phyloP scores from a whole-genome alignment of 2,797 vertebrate species.

The Chloroceryle inda region DNA sequence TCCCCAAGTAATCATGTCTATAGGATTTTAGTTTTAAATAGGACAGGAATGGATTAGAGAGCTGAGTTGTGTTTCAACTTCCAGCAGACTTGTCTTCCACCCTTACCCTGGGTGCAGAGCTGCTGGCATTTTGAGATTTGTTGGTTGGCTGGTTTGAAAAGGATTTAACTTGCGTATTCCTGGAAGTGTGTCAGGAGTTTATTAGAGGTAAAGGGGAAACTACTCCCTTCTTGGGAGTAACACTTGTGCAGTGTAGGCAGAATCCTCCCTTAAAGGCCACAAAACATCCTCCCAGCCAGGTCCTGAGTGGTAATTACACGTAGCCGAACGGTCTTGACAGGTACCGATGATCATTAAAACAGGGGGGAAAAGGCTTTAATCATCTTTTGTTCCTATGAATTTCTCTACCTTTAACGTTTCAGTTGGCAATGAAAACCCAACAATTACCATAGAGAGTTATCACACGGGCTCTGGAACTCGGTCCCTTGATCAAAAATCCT shows the following conservation, averaged over 20 bases:
- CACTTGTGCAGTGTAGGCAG: neutral
- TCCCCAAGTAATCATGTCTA: too few species aligned
- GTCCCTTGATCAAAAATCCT: neutral
- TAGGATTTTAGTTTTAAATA: too few species aligned
- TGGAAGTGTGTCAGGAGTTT: neutral
- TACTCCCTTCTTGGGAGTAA: neutral
- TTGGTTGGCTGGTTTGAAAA: neutral
- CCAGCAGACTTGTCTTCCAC: neutral
- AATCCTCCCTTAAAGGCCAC: neutral
- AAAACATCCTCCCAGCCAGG: neutral
- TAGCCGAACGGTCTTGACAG: neutral
- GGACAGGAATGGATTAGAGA: too few species aligned
- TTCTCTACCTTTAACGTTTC: slow-evolving; percentile 23
- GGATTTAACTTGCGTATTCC: neutral
- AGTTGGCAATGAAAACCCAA: slow-evolving; percentile 33
- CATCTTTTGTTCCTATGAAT: slow-evolving; percentile 38
- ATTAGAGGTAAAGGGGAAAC: neutral
- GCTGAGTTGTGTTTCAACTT: neutral
- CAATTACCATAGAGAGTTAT: neutral
- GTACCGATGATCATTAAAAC: slow-evolving; percentile 17
- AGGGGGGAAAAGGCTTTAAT: neutral
- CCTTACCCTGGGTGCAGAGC: neutral
- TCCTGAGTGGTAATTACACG: neutral
- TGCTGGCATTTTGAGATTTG: neutral
- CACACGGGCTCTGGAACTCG: neutral